These are phyloP conservation scores for Chelonus formosanus DNA, from an alignment of 2,888 invertebrate species.

Conservation along the genomic window DNA sequence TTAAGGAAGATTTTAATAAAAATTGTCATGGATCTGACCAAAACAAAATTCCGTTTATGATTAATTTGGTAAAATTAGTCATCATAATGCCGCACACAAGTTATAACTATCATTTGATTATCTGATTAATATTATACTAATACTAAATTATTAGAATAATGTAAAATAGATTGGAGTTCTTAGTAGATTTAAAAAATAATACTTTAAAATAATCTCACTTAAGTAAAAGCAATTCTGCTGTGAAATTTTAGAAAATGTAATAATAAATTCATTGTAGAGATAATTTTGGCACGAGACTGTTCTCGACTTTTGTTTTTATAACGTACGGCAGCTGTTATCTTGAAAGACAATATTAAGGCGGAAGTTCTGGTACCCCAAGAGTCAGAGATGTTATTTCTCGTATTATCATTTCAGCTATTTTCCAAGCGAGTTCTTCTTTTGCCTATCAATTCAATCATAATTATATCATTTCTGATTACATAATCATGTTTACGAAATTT, in stretches of 20 bases:
- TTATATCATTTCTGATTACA: no score
- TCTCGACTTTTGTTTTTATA: background rate
- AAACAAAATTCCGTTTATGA: background rate
- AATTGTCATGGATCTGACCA: no score
- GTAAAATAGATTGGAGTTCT: conserved; percentile 6
- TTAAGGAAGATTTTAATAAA: no score
- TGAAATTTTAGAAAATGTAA: conserved; percentile 29
- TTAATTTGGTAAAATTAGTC: background rate
- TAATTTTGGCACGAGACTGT: conserved; percentile 26
- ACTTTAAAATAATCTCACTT: conserved; percentile 49
- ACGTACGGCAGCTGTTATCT: conserved; percentile 4
- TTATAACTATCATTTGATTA: background rate
- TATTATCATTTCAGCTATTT: conserved; percentile 96
- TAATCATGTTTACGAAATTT: no score
- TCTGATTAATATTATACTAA: no score
- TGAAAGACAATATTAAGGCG: conserved; percentile 49
- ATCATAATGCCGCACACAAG: background rate
- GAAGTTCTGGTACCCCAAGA: conserved; percentile 65
- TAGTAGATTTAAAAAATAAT: conserved; percentile 37
- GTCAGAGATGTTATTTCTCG: conserved; percentile 93
- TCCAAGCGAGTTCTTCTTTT: conserved; percentile 96
- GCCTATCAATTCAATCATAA: conserved; percentile 63
- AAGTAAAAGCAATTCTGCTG: conserved; percentile 16
- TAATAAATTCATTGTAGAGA: background rate
- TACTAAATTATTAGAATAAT: background rate